Percentiles rank a stretch among this genome's conserved stretches.
Conservation (phyloP, 53 echinoderm and acorn worm genomes). For the Crossaster papposus region DNA sequence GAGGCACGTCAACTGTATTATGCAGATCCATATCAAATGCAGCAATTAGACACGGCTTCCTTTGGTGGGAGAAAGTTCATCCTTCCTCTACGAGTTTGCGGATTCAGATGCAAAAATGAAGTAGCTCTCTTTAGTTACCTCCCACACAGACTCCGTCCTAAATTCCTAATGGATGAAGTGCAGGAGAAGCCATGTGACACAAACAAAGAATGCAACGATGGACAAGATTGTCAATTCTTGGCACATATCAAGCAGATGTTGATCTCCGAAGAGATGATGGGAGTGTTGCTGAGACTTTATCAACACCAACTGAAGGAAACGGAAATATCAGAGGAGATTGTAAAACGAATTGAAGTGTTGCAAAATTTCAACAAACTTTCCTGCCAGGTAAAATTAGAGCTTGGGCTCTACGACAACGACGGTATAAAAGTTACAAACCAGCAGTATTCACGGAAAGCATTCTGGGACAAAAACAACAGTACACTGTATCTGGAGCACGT, state of each 20-base stretch:
- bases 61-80: slow-evolving; percentile 32
- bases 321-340: not conserved
- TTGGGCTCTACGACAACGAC: slow-evolving; percentile 24
- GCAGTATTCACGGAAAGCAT: slow-evolving; percentile 15
- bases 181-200: slow-evolving; percentile 28
- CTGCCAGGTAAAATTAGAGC: slow-evolving; percentile 22
- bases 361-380: slow-evolving; percentile 12
- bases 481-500: not conserved
- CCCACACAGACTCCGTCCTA: slow-evolving; percentile 31
- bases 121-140: slow-evolving; percentile 12
- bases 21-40: slow-evolving; percentile 29
- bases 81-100: slow-evolving; percentile 39
- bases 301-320: slow-evolving; percentile 35
- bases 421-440: slow-evolving; percentile 4
- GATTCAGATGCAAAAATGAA: not conserved
- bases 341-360: slow-evolving; percentile 5
- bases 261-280: slow-evolving; percentile 42
- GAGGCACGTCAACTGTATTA: slow-evolving; percentile 36
- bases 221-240: not conserved
- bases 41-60: slow-evolving; percentile 3
- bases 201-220: slow-evolving; percentile 23
- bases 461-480: not conserved
- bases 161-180: slow-evolving; percentile 31
- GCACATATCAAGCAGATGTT: slow-evolving; percentile 39
- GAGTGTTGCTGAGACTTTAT: slow-evolving; percentile 36